phyloP scores from a whole-genome alignment of 2,888 invertebrate species.

The Dusona sp. region DNA sequence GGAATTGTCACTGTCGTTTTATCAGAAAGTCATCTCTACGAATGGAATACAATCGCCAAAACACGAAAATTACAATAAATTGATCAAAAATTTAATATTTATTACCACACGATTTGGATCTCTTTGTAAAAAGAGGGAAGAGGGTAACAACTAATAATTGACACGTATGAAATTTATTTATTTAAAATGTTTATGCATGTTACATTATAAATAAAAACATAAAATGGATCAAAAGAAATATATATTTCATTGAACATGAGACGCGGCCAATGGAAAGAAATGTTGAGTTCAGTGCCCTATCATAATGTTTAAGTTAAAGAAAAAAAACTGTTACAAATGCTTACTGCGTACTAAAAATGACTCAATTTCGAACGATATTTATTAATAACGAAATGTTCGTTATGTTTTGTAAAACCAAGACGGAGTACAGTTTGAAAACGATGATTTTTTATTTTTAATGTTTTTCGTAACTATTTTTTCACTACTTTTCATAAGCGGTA shows the following conservation, averaged over 20 bases:
- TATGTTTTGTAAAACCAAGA: neutral
- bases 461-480: neutral
- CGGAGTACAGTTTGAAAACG: neutral
- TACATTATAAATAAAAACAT: neutral
- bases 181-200: neutral
- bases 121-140: neutral
- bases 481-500: neutral
- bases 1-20: neutral
- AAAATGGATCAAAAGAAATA: neutral
- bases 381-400: neutral
- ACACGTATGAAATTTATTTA: neutral
- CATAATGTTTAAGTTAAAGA: conserved; percentile 9
- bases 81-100: neutral
- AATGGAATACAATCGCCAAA: neutral
- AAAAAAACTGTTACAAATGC: neutral
- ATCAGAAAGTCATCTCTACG: neutral
- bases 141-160: neutral
- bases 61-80: neutral
- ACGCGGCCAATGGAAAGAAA: neutral
- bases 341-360: neutral
- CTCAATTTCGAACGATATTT: neutral
- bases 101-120: neutral
- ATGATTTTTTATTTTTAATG: neutral
- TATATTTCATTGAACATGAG: conserved; percentile 12
- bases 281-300: neutral